Conservation (phyloP, 1,140 invertebrate genomes). For the Drosophila bocqueti region DNA sequence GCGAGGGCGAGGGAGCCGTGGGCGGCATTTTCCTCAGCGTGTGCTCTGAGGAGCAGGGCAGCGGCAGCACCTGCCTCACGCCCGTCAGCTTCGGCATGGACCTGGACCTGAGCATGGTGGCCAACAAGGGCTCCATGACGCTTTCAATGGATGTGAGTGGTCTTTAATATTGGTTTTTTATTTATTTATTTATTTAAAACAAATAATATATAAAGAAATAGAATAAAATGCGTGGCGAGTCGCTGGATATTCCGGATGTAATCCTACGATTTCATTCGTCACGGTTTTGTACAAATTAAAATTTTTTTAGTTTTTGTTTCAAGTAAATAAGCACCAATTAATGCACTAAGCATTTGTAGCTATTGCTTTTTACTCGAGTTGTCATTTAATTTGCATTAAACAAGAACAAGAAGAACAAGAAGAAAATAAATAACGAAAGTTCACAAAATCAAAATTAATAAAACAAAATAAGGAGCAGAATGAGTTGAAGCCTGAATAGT, state of each 20-base stretch:
- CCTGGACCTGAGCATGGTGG: slow-evolving; percentile 71
- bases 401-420: no score
- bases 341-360: no score
- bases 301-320: not conserved
- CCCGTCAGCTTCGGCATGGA: slow-evolving; percentile 74
- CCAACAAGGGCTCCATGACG: slow-evolving; percentile 78
- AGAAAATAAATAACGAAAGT: no score
- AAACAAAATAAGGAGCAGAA: not conserved
- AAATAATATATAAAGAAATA: no score
- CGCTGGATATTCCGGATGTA: no score
- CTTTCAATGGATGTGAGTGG: slow-evolving; percentile 73
- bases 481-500: not conserved
- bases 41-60: slow-evolving; percentile 48
- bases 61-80: slow-evolving; percentile 64
- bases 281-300: no score
- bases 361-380: no score
- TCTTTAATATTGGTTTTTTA: not conserved
- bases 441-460: not conserved
- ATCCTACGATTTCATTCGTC: no score
- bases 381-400: no score
- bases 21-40: slow-evolving; percentile 49
- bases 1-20: not conserved
- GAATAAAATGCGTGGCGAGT: no score
- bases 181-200: no score
- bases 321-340: no score